Percentiles rank a stretch among this genome's conserved stretches.
These are phyloP conservation scores for Mesaphorura yosii DNA, from an alignment of 1,140 invertebrate species.

Conservation along the genomic window DNA sequence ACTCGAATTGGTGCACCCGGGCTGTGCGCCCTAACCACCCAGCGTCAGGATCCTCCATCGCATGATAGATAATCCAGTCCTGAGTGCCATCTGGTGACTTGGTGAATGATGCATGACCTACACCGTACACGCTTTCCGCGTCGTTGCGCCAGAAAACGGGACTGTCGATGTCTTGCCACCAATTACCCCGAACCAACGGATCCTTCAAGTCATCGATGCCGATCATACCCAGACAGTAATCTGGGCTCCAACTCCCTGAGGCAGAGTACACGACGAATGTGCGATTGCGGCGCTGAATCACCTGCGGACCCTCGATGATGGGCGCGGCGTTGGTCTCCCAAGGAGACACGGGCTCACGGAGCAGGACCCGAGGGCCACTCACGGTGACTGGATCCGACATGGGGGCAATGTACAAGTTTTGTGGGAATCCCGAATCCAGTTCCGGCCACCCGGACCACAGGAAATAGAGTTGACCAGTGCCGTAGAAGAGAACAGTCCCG, in stretches of 20 bases:
- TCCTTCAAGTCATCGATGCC: slow-evolving; percentile 24
- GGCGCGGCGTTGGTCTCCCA: slow-evolving; percentile 20
- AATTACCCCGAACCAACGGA: slow-evolving; percentile 22
- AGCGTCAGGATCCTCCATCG: slow-evolving; percentile 17
- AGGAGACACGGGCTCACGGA: slow-evolving; percentile 2
- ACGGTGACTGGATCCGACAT: slow-evolving; percentile 22
- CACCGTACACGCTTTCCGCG: slow-evolving; percentile 20
- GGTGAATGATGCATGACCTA: slow-evolving; percentile 27
- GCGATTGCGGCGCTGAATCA: slow-evolving; percentile 17
- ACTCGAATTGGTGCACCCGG: slow-evolving; percentile 20
- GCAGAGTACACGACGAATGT: slow-evolving; percentile 24
- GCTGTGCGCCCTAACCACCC: slow-evolving; percentile 20
- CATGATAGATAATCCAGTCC: slow-evolving; percentile 21
- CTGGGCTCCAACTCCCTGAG: slow-evolving; percentile 27
- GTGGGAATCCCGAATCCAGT: slow-evolving; percentile 21
- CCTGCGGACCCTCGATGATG: slow-evolving; percentile 22
- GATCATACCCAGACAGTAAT: slow-evolving; percentile 27
- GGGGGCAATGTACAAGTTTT: slow-evolving; percentile 28
- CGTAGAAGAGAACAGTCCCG: slow-evolving; percentile 20
- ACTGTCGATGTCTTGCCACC: slow-evolving; percentile 24
- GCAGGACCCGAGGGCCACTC: slow-evolving; percentile 9
- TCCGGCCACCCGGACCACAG: slow-evolving; percentile 29
- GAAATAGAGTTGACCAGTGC: slow-evolving; percentile 20
- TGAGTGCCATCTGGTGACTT: slow-evolving; percentile 16
- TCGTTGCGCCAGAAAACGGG: slow-evolving; percentile 28